Evolutionary conservation across 2,888 invertebrate genomes (phyloP), one percentile per base, ranked within the genome.

Genomic region (Petrolisthes manimaculis): DNA sequence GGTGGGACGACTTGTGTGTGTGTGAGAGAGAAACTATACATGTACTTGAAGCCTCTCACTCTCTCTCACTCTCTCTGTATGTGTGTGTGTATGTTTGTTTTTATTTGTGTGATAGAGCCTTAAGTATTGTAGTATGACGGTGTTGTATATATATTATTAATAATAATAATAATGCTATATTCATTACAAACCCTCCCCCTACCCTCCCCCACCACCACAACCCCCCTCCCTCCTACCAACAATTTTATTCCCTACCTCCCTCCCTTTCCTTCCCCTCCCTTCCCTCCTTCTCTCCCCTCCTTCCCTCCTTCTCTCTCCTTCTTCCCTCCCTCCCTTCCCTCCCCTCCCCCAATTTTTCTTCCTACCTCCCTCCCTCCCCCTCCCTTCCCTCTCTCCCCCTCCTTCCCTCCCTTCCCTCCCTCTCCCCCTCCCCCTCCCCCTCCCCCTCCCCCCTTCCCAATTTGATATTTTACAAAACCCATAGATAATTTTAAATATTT

Each of bases 111-210:
- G 85, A 85, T 85, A 85, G 85, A 85, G 37, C 78, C 77, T 53
- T 18, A 83, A 14, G 37, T 24, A 74, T 55, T 54, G 80, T 85
- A 85, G 85, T 61, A 56, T 54, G 79, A 81, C 86, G 81, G 81
- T 86, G 86, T 81, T 78, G 86, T 86, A 78, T 56, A 86, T 86
- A 86, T 75, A 61, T 18, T 78, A 78, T 24, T 78, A 78, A 37
- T 37, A 37, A 37, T 37, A 37, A 37, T 37, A 37, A 37, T 37
- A 37, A 37, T 37, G 37, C 37, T 37, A 37, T 71, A 71, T n/a
- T 71, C 71, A 71, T 71, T 71, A 71, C 21, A 4, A n/a, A 2
- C 71, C 71, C 71, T 1, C 71, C 1, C 14, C 71, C 71, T 3
- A 0, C 14, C 6, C n/a, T 3, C n/a, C n/a, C 71, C 71, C 0